phyloP scores from a whole-genome alignment of 2,888 invertebrate species.

The Lathronympha strigana region DNA sequence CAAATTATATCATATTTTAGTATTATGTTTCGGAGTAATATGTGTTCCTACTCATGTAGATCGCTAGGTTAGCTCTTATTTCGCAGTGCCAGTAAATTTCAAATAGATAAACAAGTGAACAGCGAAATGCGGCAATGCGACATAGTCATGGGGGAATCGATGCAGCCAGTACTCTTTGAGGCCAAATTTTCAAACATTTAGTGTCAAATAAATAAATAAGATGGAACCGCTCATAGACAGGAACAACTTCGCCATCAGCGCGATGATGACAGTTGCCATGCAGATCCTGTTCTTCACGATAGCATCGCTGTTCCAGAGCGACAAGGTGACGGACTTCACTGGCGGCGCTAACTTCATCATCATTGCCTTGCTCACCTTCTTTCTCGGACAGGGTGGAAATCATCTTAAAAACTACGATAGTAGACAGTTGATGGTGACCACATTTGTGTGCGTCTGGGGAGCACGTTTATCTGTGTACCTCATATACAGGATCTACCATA shows the following conservation, averaged over 20 bases:
- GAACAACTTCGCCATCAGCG: slow-evolving; percentile 94
- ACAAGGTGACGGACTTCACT: slow-evolving; percentile 96
- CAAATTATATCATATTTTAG: slow-evolving; percentile 42
- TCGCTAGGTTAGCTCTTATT: slow-evolving; percentile 26
- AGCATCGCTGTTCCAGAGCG: slow-evolving; percentile 93
- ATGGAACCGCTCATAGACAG: slow-evolving; percentile 92
- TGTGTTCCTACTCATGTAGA: slow-evolving; percentile 30
- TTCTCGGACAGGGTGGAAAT: slow-evolving; percentile 91
- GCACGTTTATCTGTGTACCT: slow-evolving; percentile 93
- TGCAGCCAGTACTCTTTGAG: slow-evolving; percentile 59
- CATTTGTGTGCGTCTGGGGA: slow-evolving; percentile 95
- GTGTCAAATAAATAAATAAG: slow-evolving; percentile 58
- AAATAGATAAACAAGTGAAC: slow-evolving; percentile 46
- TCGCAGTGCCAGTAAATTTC: slow-evolving; percentile 41
- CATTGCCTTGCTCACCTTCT: slow-evolving; percentile 93
- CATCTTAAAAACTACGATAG: slow-evolving; percentile 91
- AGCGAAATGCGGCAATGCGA: slow-evolving; percentile 72
- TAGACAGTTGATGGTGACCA: slow-evolving; percentile 95
- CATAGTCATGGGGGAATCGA: slow-evolving; percentile 61
- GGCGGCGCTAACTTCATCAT: slow-evolving; percentile 97
- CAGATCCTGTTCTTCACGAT: slow-evolving; percentile 95
- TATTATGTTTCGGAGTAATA: slow-evolving; percentile 29
- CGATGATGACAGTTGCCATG: slow-evolving; percentile 92
- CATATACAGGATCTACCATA: slow-evolving; percentile 94
- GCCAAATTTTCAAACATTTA: slow-evolving; percentile 63